phyloP scores from a whole-genome alignment of 2,113 vertebrate genomes.

The Cranoglanis bouderius region DNA sequence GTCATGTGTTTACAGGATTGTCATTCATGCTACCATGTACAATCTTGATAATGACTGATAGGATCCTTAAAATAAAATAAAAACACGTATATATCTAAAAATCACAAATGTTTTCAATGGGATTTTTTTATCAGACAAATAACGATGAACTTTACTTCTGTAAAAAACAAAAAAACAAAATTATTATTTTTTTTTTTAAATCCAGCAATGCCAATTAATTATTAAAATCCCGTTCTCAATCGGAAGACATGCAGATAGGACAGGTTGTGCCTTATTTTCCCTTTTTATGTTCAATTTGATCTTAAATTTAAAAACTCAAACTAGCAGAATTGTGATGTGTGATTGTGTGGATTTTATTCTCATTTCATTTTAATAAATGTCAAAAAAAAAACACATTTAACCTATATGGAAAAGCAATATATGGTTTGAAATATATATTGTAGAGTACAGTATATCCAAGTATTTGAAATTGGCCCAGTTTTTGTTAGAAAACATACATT shows the following conservation, averaged over 20 bases:
- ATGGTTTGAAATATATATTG: background rate
- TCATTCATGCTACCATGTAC: background rate
- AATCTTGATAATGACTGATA: background rate
- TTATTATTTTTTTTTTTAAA: too few relatives aligned
- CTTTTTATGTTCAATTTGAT: background rate
- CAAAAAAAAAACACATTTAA: too few relatives aligned
- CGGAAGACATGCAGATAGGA: slow-evolving; percentile 2
- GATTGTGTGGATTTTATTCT: background rate
- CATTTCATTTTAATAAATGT: background rate
- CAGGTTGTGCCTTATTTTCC: background rate
- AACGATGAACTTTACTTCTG: background rate
- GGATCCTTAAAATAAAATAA: background rate
- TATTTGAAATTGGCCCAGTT: background rate
- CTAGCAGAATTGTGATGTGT: background rate
- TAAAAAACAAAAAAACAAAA: background rate
- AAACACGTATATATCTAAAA: background rate
- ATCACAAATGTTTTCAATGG: too few relatives aligned
- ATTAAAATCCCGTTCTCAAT: background rate
- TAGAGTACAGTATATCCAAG: background rate
- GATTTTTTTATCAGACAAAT: background rate
- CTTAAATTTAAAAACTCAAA: background rate
- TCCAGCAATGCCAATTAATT: background rate
- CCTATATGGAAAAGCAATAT: background rate
- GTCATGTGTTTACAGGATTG: background rate
- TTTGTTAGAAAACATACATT: background rate